Evolutionary conservation across 2,113 vertebrate species (phyloP), one percentile per base, ranked within the genome.

Genomic region (Elanus axillaris): DNA sequence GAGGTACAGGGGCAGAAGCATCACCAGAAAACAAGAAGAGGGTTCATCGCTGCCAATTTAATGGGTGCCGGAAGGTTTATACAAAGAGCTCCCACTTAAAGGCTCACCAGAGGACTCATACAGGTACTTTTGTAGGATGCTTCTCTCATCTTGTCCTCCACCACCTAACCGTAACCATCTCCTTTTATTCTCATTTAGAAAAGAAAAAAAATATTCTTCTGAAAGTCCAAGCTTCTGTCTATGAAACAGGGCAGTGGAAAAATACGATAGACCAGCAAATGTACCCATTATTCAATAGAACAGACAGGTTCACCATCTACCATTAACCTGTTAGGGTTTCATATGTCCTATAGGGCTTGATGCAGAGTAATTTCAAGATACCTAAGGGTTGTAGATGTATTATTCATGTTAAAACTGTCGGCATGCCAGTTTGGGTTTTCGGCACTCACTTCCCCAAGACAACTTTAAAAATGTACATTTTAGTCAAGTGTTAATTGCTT

Each of bases 61-160:
- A 99, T 63, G 99, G 99, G 96, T 99, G 99, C 98, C 98, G 99
- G 96, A 99, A 99, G 98, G 99, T 99, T 95, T 99, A 99, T 98
- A 99, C 99, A 98, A 99, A 99, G 98, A 99, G 99, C 97, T 99
- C 99, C 96, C 99, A 99, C 98, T 98, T 99, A 97, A 99, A 99
- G 98, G 99, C 99, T 95, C 99, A 99, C 97, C 99, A 99, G 98
- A 99, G 99, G 98, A 99, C 99, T 96, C 99, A 99, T 97, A 99
- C 99, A 99, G 99, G 99, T 99, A 98, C 96, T 97, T 97, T 76
- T 72, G 93, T 97, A 96, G 97, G 97, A 94, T 96, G 92, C 92
- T 93, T 97, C 95, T 91, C 74, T 95, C 82, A 93, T 90, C 67
- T 92, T 88, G 66, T 93, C 72, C 60, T 67, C 71, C 16, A 59